Evolutionary conservation across 2,113 vertebrate genomes (phyloP).

Genomic region (Indri indri): DNA sequence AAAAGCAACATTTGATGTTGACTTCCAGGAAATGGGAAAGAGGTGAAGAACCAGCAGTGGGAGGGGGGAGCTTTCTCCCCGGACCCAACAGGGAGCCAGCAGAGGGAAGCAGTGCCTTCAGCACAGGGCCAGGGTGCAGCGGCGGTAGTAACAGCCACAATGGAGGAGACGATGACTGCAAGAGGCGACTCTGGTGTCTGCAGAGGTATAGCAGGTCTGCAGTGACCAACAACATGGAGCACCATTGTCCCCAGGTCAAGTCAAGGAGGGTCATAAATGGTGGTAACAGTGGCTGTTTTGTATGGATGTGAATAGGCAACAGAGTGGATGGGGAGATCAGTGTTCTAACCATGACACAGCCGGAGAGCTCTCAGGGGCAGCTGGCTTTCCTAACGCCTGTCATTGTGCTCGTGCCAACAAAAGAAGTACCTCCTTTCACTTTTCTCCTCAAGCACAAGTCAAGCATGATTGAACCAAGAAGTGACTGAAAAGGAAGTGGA

Average conservation of each 20-base stretch:
- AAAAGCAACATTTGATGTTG: not conserved
- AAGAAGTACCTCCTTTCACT: not conserved
- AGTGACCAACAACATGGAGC: not conserved
- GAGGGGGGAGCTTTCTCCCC: not conserved
- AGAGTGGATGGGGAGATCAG: not conserved
- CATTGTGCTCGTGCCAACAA: not conserved
- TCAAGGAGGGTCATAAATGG: not conserved
- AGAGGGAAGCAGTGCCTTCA: not conserved
- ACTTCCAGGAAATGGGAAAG: not conserved
- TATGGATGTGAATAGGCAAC: not conserved
- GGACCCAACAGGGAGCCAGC: not conserved
- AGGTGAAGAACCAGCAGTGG: not conserved
- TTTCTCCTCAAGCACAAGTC: conserved; percentile 17
- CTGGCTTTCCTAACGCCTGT: not conserved
- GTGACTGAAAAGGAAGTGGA: conserved; percentile 26
- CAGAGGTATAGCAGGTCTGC: not conserved
- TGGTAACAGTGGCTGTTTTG: not conserved
- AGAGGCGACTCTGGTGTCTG: not conserved
- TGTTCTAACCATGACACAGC: not conserved
- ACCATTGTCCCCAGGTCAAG: not conserved
- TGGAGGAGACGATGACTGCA: not conserved
- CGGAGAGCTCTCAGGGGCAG: not conserved
- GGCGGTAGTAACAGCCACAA: not conserved
- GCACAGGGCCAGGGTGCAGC: no score
- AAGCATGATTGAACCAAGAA: not conserved